Evolutionary conservation across 2,797 vertebrate genomes (phyloP).

Genomic region (Oryzias sinensis): DNA sequence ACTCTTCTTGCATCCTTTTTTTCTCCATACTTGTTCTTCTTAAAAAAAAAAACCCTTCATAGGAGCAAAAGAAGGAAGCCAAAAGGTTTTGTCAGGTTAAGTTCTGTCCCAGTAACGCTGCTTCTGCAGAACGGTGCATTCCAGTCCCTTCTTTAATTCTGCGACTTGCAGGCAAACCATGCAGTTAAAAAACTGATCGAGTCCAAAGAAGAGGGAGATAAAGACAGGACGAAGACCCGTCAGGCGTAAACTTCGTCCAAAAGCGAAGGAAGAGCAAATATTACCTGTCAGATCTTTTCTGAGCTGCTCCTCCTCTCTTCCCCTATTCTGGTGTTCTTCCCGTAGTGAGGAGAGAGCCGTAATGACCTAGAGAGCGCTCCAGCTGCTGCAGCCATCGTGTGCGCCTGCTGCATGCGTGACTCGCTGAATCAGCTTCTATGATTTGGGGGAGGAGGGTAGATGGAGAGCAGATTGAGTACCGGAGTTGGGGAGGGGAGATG

Average conservation of each 20-base stretch:
- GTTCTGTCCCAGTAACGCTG: constrained; percentile 69
- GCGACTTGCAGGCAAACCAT: constrained; percentile 68
- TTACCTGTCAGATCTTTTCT: constrained; percentile 89
- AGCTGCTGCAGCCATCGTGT: constrained; percentile 90
- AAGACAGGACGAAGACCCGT: constrained; percentile 59
- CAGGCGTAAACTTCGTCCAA: constrained; percentile 71
- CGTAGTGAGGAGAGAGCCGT: constrained; percentile 81
- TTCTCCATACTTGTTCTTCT: constrained; percentile 50
- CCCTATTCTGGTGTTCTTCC: constrained; percentile 63
- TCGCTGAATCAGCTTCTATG: constrained; percentile 93
- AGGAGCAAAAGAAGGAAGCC: constrained; percentile 34
- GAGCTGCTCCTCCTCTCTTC: constrained; percentile 69
- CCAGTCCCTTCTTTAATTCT: constrained; percentile 69
- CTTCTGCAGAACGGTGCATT: constrained; percentile 76
- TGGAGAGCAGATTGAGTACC: constrained; percentile 63
- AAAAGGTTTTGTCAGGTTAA: constrained; percentile 69
- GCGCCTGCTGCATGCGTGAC: constrained; percentile 82
- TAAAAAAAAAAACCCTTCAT: constrained; percentile 41
- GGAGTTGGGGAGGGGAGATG: constrained; percentile 67
- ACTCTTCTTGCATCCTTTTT: constrained; percentile 67
- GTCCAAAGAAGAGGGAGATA: constrained; percentile 61
- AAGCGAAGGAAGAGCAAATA: constrained; percentile 72
- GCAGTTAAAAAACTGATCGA: constrained; percentile 70
- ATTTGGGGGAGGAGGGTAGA: constrained; percentile 69
- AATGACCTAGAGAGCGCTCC: constrained; percentile 89